Evolutionary conservation across 2,888 invertebrate genomes (phyloP).

Genomic region (Drosophila silvestris): DNA sequence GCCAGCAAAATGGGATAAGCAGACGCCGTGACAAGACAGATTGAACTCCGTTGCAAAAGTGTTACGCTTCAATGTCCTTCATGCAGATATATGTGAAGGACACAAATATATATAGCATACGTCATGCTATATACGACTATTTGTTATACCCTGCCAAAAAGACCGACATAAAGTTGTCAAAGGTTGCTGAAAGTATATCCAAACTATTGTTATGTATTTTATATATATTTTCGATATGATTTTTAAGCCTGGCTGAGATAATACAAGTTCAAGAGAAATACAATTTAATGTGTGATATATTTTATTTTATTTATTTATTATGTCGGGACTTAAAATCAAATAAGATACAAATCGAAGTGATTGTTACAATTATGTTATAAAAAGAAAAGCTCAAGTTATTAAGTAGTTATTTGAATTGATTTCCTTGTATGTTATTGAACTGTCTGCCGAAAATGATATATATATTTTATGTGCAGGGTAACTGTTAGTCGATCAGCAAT

Average conservation of each 20-base stretch:
- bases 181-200: neutral
- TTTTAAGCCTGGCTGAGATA: neutral
- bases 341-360: neutral
- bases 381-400: neutral
- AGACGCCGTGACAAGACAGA: slow-evolving; percentile 63
- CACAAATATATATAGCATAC: neutral
- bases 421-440: neutral
- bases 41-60: slow-evolving; percentile 55
- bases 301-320: neutral
- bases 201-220: neutral
- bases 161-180: neutral
- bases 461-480: slow-evolving; percentile 1
- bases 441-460: neutral
- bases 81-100: slow-evolving; percentile 16
- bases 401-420: neutral
- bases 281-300: neutral
- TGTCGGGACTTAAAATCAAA: neutral
- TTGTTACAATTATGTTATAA: no score
- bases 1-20: slow-evolving; percentile 31
- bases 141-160: neutral
- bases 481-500: neutral
- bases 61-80: slow-evolving; percentile 66
- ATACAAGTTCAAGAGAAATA: neutral
- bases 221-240: neutral
- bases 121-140: slow-evolving; percentile 8